These are phyloP conservation scores for Neuroscelio doddi DNA, from an alignment of 2,888 invertebrate genomes.

Conservation along the genomic window DNA sequence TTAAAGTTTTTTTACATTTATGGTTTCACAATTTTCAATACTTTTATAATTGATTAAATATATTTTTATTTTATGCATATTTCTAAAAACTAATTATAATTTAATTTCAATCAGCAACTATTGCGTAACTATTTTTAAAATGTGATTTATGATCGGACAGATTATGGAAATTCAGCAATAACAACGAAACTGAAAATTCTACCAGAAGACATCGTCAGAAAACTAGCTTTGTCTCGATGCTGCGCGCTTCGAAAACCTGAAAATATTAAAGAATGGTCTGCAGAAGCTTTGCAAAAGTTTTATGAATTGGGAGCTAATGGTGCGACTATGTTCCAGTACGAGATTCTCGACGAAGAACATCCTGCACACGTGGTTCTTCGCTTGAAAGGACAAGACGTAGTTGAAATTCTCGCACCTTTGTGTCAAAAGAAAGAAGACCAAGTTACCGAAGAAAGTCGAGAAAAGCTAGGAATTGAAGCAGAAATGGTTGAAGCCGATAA, in stretches of 20 bases:
- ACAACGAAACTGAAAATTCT: conserved; percentile 76
- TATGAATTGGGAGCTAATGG: conserved; percentile 80
- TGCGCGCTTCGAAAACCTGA: conserved; percentile 78
- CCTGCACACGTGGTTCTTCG: conserved; percentile 78
- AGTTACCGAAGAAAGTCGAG: background rate
- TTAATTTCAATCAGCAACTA: too few species aligned
- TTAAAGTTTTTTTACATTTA: too few species aligned
- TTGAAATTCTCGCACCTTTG: conserved; percentile 75
- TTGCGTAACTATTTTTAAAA: too few species aligned
- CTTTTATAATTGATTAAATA: too few species aligned
- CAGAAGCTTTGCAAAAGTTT: conserved; percentile 79
- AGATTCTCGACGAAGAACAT: conserved; percentile 80
- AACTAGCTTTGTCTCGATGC: conserved; percentile 77
- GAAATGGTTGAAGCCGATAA: background rate
- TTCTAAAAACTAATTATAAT: too few species aligned
- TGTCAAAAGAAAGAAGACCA: conserved; percentile 57
- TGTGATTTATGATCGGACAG: too few species aligned
- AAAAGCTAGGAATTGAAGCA: background rate
- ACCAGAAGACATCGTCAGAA: conserved; percentile 76
- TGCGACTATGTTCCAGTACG: conserved; percentile 80
- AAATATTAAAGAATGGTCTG: conserved; percentile 77
- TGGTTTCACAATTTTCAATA: too few species aligned
- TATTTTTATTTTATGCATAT: too few species aligned
- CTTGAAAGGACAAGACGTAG: conserved; percentile 77
- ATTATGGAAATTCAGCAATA: conserved; percentile 79